phyloP scores from a whole-genome alignment of 2,797 vertebrate genomes.

The Pterois miles region DNA sequence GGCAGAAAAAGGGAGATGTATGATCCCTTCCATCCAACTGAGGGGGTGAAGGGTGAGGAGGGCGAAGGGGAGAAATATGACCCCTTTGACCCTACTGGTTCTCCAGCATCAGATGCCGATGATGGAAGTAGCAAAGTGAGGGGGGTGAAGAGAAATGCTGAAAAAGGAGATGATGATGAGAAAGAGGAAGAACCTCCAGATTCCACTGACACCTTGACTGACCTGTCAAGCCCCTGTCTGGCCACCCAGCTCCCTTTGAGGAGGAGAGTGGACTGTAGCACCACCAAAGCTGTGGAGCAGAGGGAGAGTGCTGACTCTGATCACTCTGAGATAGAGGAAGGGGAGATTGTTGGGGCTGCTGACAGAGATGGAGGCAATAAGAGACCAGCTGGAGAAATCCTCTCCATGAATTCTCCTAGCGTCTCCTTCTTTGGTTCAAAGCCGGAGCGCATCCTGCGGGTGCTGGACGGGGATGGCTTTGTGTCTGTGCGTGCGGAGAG shows the following conservation, averaged over 20 bases:
- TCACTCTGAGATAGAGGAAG: conserved; percentile 91
- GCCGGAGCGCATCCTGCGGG: conserved; percentile 83
- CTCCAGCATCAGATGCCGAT: conserved; percentile 81
- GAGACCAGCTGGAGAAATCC: conserved; percentile 59
- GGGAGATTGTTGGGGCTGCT: conserved; percentile 88
- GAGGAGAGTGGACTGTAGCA: conserved; percentile 65
- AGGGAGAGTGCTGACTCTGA: conserved; percentile 75
- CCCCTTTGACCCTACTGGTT: conserved; percentile 95
- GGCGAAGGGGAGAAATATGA: conserved; percentile 92
- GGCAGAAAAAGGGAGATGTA: conserved; percentile 84
- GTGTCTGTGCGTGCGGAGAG: conserved; percentile 89
- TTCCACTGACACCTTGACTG: conserved; percentile 71
- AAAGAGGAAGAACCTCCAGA: conserved; percentile 77
- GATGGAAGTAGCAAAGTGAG: conserved; percentile 28
- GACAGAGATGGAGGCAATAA: conserved; percentile 75
- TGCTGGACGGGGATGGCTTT: conserved; percentile 90
- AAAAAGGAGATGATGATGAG: conserved; percentile 40
- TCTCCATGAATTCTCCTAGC: conserved; percentile 53
- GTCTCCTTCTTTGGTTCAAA: conserved; percentile 80
- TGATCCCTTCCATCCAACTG: conserved; percentile 91
- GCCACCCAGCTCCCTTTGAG: conserved; percentile 51
- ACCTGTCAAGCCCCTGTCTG: conserved; percentile 42
- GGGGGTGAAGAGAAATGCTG: conserved; percentile 24
- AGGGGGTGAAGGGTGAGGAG: conserved; percentile 75
- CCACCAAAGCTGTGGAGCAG: conserved; percentile 30